These are phyloP conservation scores for Struthio camelus DNA, from an alignment of 2,113 vertebrate species.

Conservation along the genomic window DNA sequence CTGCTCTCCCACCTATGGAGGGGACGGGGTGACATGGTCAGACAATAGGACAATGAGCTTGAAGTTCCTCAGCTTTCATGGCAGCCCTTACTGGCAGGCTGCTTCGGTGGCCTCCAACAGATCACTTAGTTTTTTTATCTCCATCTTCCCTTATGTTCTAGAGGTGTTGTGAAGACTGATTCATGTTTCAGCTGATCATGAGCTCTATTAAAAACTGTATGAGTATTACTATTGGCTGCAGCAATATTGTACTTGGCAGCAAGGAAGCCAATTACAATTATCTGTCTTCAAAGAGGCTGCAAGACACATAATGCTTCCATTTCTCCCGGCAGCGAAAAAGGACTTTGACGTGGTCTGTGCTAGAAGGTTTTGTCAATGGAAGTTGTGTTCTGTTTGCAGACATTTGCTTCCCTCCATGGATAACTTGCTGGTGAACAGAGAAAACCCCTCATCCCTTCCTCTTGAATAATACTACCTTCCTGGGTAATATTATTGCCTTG, in stretches of 20 bases:
- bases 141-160: background rate
- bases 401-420: background rate
- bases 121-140: background rate
- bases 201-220: background rate
- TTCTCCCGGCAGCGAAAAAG: background rate
- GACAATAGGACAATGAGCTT: background rate
- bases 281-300: background rate
- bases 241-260: conserved; percentile 5
- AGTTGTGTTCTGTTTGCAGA: background rate
- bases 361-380: background rate
- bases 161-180: background rate
- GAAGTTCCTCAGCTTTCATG: background rate
- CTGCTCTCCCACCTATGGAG: background rate
- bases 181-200: background rate
- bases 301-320: background rate
- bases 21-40: background rate
- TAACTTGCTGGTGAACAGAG: background rate
- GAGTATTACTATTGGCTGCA: background rate
- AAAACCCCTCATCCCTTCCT: background rate
- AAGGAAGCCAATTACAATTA: background rate
- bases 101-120: background rate
- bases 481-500: too few species aligned
- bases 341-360: background rate
- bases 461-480: background rate
- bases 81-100: background rate